These are phyloP conservation scores for Argyra leucocephala DNA, from an alignment of 2,888 invertebrate genomes.

Conservation along the genomic window DNA sequence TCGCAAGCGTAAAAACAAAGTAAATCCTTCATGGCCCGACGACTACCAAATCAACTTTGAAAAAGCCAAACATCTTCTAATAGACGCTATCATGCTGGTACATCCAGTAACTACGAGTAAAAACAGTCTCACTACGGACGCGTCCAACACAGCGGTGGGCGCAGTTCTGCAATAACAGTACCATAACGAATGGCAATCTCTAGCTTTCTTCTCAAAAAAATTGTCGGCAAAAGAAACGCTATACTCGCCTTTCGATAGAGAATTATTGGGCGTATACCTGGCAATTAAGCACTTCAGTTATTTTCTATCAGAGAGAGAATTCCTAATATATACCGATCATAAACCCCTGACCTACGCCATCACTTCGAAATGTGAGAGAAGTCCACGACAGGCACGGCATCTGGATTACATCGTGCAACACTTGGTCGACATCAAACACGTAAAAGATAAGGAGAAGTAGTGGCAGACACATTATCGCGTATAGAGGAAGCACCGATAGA, in stretches of 20 bases:
- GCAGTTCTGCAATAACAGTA: constrained; percentile 26
- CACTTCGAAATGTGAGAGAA: background rate
- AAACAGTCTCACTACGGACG: constrained; percentile 16
- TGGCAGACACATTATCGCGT: too few relatives aligned
- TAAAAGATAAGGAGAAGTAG: too few relatives aligned
- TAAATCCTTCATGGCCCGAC: constrained; percentile 10
- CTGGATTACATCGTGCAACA: too few relatives aligned
- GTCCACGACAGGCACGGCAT: too few relatives aligned
- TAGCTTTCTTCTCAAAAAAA: constrained; percentile 28
- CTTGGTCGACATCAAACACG: too few relatives aligned
- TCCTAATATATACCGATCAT: too few relatives aligned
- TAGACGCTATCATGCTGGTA: constrained; percentile 14
- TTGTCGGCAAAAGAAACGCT: constrained; percentile 25
- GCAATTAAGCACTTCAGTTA: constrained; percentile 21
- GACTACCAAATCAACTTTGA: background rate
- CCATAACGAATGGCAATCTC: constrained; percentile 23
- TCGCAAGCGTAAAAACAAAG: constrained; percentile 1
- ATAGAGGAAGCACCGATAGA: too few relatives aligned
- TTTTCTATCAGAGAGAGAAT: too few relatives aligned
- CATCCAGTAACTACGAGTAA: constrained; percentile 16
- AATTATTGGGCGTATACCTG: constrained; percentile 27
- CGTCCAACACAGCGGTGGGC: constrained; percentile 26
- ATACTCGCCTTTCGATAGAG: constrained; percentile 29
- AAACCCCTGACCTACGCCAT: constrained; percentile 9
- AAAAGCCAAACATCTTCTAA: constrained; percentile 1